Base-by-base conservation (phyloP, 2,888 invertebrate genomes). In the Eretmocerus hayati region DNA sequence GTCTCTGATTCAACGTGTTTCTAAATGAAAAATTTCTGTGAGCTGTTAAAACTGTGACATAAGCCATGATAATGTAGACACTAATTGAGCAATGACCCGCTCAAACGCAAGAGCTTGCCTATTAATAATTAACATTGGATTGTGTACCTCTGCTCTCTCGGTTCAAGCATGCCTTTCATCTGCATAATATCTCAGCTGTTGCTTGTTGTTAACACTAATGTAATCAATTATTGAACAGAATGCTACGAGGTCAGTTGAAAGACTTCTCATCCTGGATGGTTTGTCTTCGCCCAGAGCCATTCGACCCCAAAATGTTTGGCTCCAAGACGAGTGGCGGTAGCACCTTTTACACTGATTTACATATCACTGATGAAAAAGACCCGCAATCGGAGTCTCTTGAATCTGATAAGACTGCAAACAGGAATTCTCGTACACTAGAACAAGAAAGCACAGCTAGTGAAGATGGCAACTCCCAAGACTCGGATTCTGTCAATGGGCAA, bases 231-330 rank as follows among this genome's bases (percentile, higher is more conserved):
- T 43, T 46, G 18, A 16, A 39, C 55, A 69, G 69, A 60, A 70
- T 69, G 69, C 64, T 63, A 57, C 64, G 62, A 61, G 58, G 60
- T 60, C 67, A 65, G 64, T 61, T 66, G 64, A 67, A 62, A 58
- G 67, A 68, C 47, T 56, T 65, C 44, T 59, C 62, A 48, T 61
- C 65, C 59, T 66, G 66, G 66, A 64, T 64, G 62, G 64, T 62
- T 52, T 65, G 62, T 30, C 45, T 59, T 39, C 54, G 63, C 56
- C 60, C 62, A 47, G 67, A 66, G 56, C 62, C 63, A 56, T 62
- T 62, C 52, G 64, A 65, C 55, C 57, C 62, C 55, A 67, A 67
- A 45, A 71, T 71, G 71, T 71, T 71, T 51, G 58, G 67, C 43
- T 65, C 67, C n/a, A 71, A 67, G 54, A 59, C 54, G 9, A 60